These are phyloP conservation scores for Chelonus insularis DNA, from an alignment of 1,140 invertebrate species.

Conservation along the genomic window DNA sequence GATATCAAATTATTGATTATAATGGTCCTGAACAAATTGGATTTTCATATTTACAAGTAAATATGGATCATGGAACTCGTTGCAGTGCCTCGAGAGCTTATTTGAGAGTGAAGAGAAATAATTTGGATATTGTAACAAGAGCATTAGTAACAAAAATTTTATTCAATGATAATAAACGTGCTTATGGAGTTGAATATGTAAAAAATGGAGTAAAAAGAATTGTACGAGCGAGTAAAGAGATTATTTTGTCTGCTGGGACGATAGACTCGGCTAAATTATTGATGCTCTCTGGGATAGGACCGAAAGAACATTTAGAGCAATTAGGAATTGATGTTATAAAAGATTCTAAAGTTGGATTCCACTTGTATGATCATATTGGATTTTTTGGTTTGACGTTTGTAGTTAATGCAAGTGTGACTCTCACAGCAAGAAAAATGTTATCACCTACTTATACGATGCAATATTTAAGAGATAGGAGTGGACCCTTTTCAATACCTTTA, in stretches of 20 bases:
- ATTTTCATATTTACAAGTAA: conserved; percentile 70
- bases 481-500: conserved; percentile 58
- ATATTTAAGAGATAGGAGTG: conserved; percentile 54
- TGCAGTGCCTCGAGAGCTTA: conserved; percentile 69
- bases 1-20: conserved; percentile 61
- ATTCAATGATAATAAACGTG: conserved; percentile 59
- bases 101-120: conserved; percentile 63
- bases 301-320: conserved; percentile 67
- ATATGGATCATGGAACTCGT: conserved; percentile 66
- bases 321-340: conserved; percentile 69
- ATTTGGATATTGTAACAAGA: conserved; percentile 70
- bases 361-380: conserved; percentile 74
- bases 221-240: conserved; percentile 65
- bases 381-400: conserved; percentile 68
- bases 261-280: conserved; percentile 73
- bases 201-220: conserved; percentile 56
- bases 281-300: conserved; percentile 77
- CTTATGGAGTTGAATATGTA: conserved; percentile 65
- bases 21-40: conserved; percentile 60
- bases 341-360: conserved; percentile 71
- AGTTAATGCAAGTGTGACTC: conserved; percentile 51
- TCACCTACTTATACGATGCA: conserved; percentile 41
- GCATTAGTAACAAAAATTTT: conserved; percentile 66
- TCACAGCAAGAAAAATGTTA: conserved; percentile 35
- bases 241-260: conserved; percentile 70